Percentiles rank a stretch among this genome's conserved stretches.
These are phyloP conservation scores for Mythimna impura DNA, from an alignment of 2,888 invertebrate genomes.

Conservation along the genomic window DNA sequence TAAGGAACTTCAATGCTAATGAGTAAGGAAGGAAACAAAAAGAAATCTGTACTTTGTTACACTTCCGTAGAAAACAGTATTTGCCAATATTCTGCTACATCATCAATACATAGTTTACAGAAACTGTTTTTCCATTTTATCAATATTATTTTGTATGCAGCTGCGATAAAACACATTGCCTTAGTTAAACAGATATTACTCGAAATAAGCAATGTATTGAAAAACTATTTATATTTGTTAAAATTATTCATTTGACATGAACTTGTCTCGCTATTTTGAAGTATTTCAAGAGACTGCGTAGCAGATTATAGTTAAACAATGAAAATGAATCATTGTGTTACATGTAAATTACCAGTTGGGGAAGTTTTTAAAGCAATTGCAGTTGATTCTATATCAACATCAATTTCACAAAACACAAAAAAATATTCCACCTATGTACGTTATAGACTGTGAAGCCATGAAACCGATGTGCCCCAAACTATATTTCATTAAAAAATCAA, in stretches of 20 bases:
- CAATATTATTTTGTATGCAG: not conserved
- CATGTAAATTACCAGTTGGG: not conserved
- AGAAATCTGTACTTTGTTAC: slow-evolving; percentile 11
- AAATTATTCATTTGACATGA: not conserved
- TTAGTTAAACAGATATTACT: slow-evolving; percentile 3
- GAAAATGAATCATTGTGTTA: not conserved
- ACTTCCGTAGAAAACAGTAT: slow-evolving; percentile 1
- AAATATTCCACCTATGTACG: no score
- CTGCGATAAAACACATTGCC: slow-evolving; percentile 13
- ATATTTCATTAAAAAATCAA: no score
- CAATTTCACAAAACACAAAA: not conserved
- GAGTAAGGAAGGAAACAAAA: slow-evolving; percentile 4
- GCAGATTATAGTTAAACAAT: not conserved
- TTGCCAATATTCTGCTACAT: not conserved
- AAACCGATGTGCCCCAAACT: no score
- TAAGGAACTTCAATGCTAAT: not conserved
- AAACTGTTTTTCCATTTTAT: not conserved
- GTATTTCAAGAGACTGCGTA: not conserved
- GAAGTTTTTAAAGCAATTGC: not conserved
- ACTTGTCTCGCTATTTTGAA: not conserved
- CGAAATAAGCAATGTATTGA: not conserved
- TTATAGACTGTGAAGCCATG: no score
- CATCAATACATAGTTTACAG: not conserved
- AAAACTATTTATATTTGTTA: not conserved
- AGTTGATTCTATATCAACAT: not conserved